Evolutionary conservation across 2,113 vertebrate species (phyloP).

Genomic region (Tauraco erythrolophus): DNA sequence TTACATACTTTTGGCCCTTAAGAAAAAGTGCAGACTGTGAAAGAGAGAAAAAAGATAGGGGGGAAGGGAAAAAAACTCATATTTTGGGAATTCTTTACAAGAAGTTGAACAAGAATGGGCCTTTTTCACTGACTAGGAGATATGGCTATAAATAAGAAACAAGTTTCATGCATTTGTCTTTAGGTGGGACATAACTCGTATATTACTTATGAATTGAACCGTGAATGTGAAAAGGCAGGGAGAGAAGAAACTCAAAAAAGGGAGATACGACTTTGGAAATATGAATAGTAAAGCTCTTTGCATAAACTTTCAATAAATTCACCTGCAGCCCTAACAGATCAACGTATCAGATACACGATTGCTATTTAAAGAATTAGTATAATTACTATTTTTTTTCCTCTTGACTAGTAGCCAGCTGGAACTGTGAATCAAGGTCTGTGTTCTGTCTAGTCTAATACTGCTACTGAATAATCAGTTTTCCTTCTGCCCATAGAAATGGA

Average conservation of each 20-base stretch:
- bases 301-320: background rate
- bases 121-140: background rate
- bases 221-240: background rate
- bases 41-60: background rate
- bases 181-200: background rate
- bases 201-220: background rate
- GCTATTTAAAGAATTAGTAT: background rate
- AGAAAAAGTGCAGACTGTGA: background rate
- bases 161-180: background rate
- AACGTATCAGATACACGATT: background rate
- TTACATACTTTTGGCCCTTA: slow-evolving; percentile 29
- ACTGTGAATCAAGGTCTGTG: background rate
- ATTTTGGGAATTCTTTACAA: background rate
- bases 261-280: background rate
- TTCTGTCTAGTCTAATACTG: background rate
- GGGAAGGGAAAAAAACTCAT: background rate
- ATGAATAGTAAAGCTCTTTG: background rate
- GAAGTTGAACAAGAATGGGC: background rate
- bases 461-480: background rate
- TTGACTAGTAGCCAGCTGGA: background rate
- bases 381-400: background rate
- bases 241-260: background rate
- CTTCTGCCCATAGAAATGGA: background rate
- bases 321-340: background rate
- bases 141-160: slow-evolving; percentile 16